phyloP scores from a whole-genome alignment of 2,888 invertebrate species.

The Mesodorylaimus sp. region DNA sequence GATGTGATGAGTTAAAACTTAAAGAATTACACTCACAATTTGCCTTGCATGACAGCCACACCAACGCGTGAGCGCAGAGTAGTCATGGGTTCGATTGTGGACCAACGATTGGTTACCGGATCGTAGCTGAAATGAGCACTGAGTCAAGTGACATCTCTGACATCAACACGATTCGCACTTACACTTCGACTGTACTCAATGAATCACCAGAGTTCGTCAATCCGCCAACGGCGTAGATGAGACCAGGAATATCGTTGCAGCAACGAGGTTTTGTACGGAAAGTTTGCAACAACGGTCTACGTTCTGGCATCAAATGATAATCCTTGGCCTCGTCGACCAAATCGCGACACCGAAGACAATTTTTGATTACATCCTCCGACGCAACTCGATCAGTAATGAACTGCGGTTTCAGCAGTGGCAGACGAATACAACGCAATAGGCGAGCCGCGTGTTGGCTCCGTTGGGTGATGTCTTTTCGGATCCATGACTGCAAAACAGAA shows the following conservation, averaged over 20 bases:
- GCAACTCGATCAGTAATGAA: slow-evolving; percentile 50
- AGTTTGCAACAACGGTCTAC: slow-evolving; percentile 53
- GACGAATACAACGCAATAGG: slow-evolving; percentile 52
- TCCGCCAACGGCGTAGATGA: slow-evolving; percentile 69
- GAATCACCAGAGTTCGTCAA: slow-evolving; percentile 61
- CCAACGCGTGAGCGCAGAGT: slow-evolving; percentile 63
- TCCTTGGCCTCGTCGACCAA: slow-evolving; percentile 68
- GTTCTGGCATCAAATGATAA: slow-evolving; percentile 66
- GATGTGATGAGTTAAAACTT: neutral
- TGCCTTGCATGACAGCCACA: slow-evolving; percentile 57
- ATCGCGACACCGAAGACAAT: slow-evolving; percentile 40
- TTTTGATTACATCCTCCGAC: slow-evolving; percentile 30
- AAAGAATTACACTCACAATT: slow-evolving; percentile 14
- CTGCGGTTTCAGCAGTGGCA: slow-evolving; percentile 60
- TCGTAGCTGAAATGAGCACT: slow-evolving; percentile 35
- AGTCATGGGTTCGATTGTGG: slow-evolving; percentile 55
- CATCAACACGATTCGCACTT: neutral
- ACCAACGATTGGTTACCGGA: slow-evolving; percentile 50
- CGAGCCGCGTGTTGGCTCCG: slow-evolving; percentile 44
- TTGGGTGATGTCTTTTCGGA: slow-evolving; percentile 44
- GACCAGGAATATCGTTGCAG: slow-evolving; percentile 49
- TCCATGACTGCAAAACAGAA: slow-evolving; percentile 44
- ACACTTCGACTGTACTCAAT: slow-evolving; percentile 62
- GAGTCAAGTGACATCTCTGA: neutral
- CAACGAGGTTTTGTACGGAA: slow-evolving; percentile 56